Evolutionary conservation across 92 coral and sea anemone species (phyloP), one percentile per base, ranked within the genome.

Genomic region (Pocillopora meandrina): DNA sequence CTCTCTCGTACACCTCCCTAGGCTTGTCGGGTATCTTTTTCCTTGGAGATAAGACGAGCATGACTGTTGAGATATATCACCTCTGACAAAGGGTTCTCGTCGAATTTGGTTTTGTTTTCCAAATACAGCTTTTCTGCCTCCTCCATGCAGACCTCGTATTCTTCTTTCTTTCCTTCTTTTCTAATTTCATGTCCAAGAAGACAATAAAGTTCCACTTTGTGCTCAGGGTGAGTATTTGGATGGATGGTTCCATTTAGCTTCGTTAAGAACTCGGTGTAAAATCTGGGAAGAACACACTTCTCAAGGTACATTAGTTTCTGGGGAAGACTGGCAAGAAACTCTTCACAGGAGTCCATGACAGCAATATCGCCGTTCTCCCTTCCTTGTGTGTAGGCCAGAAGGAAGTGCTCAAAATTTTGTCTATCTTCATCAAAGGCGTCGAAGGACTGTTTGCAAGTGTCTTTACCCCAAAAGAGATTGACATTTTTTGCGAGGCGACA

Each of bases 341-440:
- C 3, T 42, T 71, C 0, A 59, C 77, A 70, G 14, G 19, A 18
- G 0, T 59, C 60, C 1, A 14, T 10, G 65, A 60, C 60, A 8
- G 0, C 12, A 12, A 0, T 8, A 34, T 70, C 61, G 2, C 35
- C 35, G 6, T 11, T 36, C 52, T 16, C 49, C 72, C 60, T 65
- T 65, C 49, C 31, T 65, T 74, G 2, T 5, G 71, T 59, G 57
- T 65, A 81, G 16, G n/a, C 33, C 36, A 81, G 58, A 16, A 87
- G 66, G 20, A 81, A 77, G 76, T 67, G 21, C 81, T 75, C 86
- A 20, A 87, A 77, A 21, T 81, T 82, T 59, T 74, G 84, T 66
- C 90, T 80, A 49, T 87, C 85, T 4, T 72, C 85, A 56, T 65
- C 66, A 65, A 87, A 87, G 33, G 68, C 10, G 13, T 66, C 59